Base-by-base conservation (phyloP, 2,113 vertebrate genomes). In the Aramus guarauna region DNA sequence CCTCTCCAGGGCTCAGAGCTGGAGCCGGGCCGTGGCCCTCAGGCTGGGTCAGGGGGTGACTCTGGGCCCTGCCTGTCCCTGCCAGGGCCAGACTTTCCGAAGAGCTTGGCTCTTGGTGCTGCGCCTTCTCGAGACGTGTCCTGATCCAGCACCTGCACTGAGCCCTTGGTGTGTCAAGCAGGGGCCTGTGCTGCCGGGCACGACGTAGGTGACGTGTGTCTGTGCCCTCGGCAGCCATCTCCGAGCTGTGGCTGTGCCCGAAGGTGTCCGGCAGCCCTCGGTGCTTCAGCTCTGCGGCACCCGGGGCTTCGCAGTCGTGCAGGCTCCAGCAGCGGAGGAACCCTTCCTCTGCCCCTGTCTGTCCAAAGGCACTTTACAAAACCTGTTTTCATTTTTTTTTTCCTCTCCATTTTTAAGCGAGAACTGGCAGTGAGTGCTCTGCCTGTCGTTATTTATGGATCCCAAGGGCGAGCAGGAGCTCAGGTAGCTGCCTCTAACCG, bases 161-260 rank as follows among this genome's bases (percentile, higher is more conserved):
- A 32, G 3, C 36, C 32, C 58, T 5, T 2, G 13, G 36, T 1
- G 4, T 2, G 4, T 16, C 1, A 2, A 24, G 11, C 3, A 1
- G 12, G n/a, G 48, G 13, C 22, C 20, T 1, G 13, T 9, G 56
- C 53, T 22, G 32, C 74, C 0, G 6, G 9, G 34, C 17, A 6
- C 2, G 1, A 20, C 3, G 63, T 9, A 2, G 18, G 13, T 21
- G 4, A 1, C 41, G 16, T 0, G 0, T 9, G 20, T 6, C 36
- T 8, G 26, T 34, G 32, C 20, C 36, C 18, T 39, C 19, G 4
- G 48, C 18, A 10, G 39, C 9, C 0, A 41, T 41, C 8, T 22
- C 47, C 21, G 27, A 17, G 52, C 27, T 13, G 1, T 2, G 26
- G 18, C 59, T 8, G 16, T 7, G n/a, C 34, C 11, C 1, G 10